Evolutionary conservation across 2,797 vertebrate species (phyloP).

Genomic region (Sphenopsis melanotis): DNA sequence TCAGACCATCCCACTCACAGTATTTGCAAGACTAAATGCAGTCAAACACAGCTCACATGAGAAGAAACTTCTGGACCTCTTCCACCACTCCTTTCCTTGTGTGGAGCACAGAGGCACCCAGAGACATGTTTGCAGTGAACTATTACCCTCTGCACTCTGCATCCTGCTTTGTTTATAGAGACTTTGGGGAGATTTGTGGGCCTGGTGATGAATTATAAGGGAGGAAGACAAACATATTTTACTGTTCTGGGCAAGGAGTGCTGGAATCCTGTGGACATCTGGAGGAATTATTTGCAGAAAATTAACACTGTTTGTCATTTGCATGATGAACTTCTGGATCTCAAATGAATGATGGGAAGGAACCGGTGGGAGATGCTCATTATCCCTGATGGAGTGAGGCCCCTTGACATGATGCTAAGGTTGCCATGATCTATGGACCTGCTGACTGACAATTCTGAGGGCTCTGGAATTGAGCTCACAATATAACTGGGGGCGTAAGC

Average conservation of each 20-base stretch:
- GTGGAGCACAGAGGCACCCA: background rate
- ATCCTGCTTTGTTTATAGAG: slow-evolving; percentile 67
- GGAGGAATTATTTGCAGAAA: slow-evolving; percentile 76
- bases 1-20: background rate
- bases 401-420: slow-evolving; percentile 61
- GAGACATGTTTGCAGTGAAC: slow-evolving; percentile 37
- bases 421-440: slow-evolving; percentile 55
- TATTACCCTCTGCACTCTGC: slow-evolving; percentile 36
- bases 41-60: background rate
- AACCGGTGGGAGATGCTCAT: slow-evolving; percentile 55
- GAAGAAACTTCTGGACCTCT: slow-evolving; percentile 1
- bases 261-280: slow-evolving; percentile 63
- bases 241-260: slow-evolving; percentile 59
- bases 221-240: slow-evolving; percentile 71
- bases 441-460: slow-evolving; percentile 37
- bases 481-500: background rate
- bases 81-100: background rate
- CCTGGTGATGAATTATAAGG: slow-evolving; percentile 58
- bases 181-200: slow-evolving; percentile 69
- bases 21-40: background rate
- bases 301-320: slow-evolving; percentile 70
- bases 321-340: slow-evolving; percentile 67
- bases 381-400: slow-evolving; percentile 61
- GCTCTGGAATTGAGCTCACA: slow-evolving; percentile 49
- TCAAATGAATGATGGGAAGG: slow-evolving; percentile 61